Percentiles rank a stretch among this genome's conserved stretches.
phyloP scores from a whole-genome alignment of 2,113 vertebrate genomes.

The Neolamprologus kungweensis region DNA sequence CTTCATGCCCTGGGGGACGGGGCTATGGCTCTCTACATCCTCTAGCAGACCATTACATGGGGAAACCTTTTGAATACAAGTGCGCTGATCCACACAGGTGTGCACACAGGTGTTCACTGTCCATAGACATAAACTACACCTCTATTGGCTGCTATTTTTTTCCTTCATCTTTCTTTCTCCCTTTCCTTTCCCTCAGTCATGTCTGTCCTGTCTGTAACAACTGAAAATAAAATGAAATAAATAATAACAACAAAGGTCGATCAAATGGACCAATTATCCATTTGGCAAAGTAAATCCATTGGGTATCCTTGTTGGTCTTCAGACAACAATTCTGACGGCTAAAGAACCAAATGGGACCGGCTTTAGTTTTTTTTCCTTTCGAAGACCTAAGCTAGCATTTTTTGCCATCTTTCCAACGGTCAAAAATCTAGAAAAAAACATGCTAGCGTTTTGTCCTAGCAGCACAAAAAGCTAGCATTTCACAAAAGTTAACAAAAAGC shows the following conservation, averaged over 20 bases:
- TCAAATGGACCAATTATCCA: no score
- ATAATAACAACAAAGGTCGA: no score
- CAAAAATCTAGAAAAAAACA: background rate
- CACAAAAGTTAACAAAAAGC: background rate
- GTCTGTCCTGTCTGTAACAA: fast-evolving
- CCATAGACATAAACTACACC: no score
- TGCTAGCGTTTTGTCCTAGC: background rate
- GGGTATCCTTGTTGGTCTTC: background rate
- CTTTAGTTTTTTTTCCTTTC: background rate
- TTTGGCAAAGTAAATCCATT: no score
- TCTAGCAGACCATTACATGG: no score
- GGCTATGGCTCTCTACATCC: no score
- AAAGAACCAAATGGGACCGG: background rate
- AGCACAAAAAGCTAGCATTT: background rate
- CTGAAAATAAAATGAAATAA: background rate
- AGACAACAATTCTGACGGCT: fast-evolving
- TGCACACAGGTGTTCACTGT: background rate
- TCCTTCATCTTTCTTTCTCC: no score
- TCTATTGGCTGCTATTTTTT: no score
- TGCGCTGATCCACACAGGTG: no score
- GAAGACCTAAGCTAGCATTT: background rate
- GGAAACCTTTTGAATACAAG: background rate
- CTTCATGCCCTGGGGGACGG: no score
- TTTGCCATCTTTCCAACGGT: fast-evolving
- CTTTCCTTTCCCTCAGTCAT: background rate